Evolutionary conservation across 2,888 invertebrate species (phyloP).

Genomic region (Loripinus fragilis): DNA sequence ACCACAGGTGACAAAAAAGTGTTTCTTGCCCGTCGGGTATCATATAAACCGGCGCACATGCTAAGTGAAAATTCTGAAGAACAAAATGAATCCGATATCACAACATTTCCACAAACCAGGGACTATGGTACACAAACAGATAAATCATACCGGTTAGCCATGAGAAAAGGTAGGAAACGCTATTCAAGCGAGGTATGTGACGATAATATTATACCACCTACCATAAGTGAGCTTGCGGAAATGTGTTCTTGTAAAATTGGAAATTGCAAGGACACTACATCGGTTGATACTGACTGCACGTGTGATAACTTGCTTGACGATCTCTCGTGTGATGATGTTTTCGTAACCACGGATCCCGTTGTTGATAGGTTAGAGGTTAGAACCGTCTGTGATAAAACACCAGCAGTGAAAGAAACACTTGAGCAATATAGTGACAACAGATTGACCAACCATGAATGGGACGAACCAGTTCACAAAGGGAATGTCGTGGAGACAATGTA

Average conservation of each 20-base stretch:
- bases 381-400: neutral
- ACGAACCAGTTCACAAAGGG: neutral
- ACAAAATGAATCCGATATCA: neutral
- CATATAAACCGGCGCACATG: neutral
- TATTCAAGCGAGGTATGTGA: neutral
- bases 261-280: neutral
- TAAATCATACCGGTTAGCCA: neutral
- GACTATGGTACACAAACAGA: neutral
- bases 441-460: neutral
- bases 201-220: conserved; percentile 2
- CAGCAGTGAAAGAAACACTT: neutral
- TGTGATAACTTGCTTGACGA: neutral
- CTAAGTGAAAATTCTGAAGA: neutral
- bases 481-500: neutral
- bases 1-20: neutral
- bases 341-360: neutral
- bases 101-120: neutral
- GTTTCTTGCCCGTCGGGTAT: neutral
- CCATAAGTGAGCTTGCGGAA: conserved; percentile 6
- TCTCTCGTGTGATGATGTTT: conserved; percentile 4
- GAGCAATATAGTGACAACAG: neutral
- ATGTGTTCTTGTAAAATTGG: neutral
- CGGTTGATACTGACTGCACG: neutral
- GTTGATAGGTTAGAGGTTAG: neutral
- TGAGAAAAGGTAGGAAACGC: neutral